phyloP scores from a whole-genome alignment of 2,113 vertebrate species.

The Rhabdomys dilectus region DNA sequence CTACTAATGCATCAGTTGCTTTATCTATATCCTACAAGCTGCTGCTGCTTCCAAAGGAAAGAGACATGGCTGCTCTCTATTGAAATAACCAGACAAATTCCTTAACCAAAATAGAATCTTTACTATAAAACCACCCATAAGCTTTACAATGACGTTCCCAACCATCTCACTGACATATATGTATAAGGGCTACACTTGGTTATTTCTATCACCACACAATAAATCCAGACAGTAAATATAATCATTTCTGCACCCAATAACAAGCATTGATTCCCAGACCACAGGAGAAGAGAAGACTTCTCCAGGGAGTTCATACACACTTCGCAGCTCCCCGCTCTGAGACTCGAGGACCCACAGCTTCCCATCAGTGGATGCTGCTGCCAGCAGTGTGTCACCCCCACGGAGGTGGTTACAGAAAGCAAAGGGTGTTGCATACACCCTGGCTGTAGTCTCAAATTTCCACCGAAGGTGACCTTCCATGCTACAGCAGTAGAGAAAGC shows the following conservation, averaged over 20 bases:
- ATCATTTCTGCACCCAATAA: constrained; percentile 97
- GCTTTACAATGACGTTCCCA: constrained; percentile 19
- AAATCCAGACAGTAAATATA: constrained; percentile 94
- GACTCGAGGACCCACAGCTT: constrained; percentile 93
- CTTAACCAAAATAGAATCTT: constrained; percentile 73
- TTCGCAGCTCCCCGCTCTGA: constrained; percentile 85
- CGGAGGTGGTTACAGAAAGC: constrained; percentile 84
- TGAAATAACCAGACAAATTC: constrained; percentile 45
- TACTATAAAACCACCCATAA: constrained; percentile 41
- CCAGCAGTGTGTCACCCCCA: constrained; percentile 86
- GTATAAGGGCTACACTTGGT: background rate
- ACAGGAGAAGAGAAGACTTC: constrained; percentile 96
- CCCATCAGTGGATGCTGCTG: constrained; percentile 94
- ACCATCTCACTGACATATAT: background rate
- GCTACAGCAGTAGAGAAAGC: constrained; percentile 91
- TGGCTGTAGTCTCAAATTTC: constrained; percentile 92
- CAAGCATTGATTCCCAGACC: constrained; percentile 88
- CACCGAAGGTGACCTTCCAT: constrained; percentile 90
- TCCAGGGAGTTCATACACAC: constrained; percentile 88
- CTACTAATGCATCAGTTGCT: background rate
- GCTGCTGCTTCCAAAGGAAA: constrained; percentile 2
- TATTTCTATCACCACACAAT: constrained; percentile 42
- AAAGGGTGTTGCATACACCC: constrained; percentile 94
- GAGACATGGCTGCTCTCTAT: constrained; percentile 24
- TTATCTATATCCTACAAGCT: background rate